phyloP scores from a whole-genome alignment of 2,888 invertebrate species.

The Melanostoma mellinum region DNA sequence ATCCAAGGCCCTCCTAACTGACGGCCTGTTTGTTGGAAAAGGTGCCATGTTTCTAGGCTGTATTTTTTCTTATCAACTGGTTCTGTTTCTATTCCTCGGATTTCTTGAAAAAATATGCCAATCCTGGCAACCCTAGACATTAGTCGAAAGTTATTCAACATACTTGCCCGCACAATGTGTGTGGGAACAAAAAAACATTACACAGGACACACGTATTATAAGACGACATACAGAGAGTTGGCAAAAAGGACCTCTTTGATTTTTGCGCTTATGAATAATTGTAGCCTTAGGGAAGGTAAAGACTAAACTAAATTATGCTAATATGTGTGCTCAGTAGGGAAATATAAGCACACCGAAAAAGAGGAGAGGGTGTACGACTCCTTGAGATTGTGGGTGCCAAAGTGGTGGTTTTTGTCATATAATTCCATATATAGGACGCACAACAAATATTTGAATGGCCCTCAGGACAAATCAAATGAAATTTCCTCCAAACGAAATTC shows the following conservation, averaged over 20 bases:
- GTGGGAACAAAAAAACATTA: constrained; percentile 40
- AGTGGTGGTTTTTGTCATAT: constrained; percentile 45
- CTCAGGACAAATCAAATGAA: constrained; percentile 71
- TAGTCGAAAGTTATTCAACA: constrained; percentile 44
- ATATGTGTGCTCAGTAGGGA: constrained; percentile 66
- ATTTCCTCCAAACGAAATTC: constrained; percentile 69
- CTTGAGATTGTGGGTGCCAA: constrained; percentile 32
- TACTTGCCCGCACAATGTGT: constrained; percentile 1
- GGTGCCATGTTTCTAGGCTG: neutral
- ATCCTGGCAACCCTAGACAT: constrained; percentile 27
- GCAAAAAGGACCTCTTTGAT: constrained; percentile 69
- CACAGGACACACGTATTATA: constrained; percentile 3
- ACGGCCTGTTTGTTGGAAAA: too few species aligned
- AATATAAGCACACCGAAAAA: constrained; percentile 32
- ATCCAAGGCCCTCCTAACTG: too few species aligned
- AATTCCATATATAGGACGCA: constrained; percentile 11
- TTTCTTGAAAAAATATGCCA: neutral
- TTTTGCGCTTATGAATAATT: constrained; percentile 73
- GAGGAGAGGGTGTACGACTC: constrained; percentile 5
- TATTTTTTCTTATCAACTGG: neutral
- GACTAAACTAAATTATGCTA: constrained; percentile 72
- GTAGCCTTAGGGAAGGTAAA: constrained; percentile 67
- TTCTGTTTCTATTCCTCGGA: neutral
- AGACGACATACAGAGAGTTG: neutral
- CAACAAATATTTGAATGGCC: constrained; percentile 71